Conservation (phyloP, 1,140 invertebrate species). For the Macrosteles quadrilineatus region DNA sequence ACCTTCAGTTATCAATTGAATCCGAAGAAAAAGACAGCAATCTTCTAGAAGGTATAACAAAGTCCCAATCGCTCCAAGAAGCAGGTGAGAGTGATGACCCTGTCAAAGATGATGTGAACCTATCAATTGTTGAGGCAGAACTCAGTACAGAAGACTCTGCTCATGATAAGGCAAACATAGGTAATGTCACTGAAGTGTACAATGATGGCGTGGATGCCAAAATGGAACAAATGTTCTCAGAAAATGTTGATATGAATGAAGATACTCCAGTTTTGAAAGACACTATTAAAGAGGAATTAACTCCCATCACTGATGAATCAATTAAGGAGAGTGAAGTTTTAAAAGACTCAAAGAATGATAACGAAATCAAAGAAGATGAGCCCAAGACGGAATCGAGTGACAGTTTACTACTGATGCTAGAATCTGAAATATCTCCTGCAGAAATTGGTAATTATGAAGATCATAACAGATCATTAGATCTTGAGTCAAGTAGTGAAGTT, state of each 20-base stretch:
- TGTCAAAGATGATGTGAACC: too few species aligned
- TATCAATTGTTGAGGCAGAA: too few species aligned
- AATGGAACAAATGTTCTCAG: constrained; percentile 14
- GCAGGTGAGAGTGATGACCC: too few species aligned
- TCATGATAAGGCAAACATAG: neutral
- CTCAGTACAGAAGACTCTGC: too few species aligned
- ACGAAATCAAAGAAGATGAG: neutral
- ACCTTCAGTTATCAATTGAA: too few species aligned
- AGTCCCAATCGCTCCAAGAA: too few species aligned
- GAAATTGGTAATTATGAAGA: neutral
- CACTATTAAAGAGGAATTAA: neutral
- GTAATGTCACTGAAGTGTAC: neutral
- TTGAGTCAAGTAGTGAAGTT: too few species aligned
- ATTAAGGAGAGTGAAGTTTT: neutral
- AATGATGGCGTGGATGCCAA: constrained; percentile 10
- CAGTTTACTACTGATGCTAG: constrained; percentile 1
- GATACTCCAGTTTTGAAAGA: neutral
- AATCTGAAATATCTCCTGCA: neutral
- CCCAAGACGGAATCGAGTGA: neutral
- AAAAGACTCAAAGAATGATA: neutral
- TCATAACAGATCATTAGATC: neutral
- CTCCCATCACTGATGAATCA: neutral
- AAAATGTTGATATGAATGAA: neutral
- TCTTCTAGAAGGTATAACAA: too few species aligned
- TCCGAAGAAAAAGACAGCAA: too few species aligned